Conservation (phyloP, 2,113 vertebrate genomes). For the Coturnix japonica region DNA sequence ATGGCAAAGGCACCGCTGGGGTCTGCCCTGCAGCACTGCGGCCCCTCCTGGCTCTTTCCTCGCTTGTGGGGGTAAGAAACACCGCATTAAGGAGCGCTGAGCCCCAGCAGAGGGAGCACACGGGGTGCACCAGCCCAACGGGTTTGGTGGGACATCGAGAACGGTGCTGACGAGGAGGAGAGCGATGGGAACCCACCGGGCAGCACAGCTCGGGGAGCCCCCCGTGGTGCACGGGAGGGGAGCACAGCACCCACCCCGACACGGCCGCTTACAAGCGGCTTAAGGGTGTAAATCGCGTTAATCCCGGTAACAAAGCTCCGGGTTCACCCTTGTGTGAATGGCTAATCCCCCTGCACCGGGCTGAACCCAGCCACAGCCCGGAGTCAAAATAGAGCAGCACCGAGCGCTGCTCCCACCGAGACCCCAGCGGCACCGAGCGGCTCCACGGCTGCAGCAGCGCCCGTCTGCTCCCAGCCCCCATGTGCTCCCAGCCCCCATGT, state of each 20-base stretch:
- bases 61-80: not conserved
- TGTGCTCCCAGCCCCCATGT: no score
- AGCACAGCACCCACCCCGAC: not conserved
- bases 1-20: not conserved
- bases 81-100: not conserved
- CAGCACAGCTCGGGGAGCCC: no score
- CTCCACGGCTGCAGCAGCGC: not conserved
- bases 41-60: not conserved
- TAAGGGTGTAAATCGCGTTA: slow-evolving; percentile 38
- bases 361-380: not conserved
- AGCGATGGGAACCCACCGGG: not conserved
- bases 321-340: not conserved
- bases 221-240: not conserved
- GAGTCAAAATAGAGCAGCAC: not conserved
- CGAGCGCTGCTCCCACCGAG: not conserved
- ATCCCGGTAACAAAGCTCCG: not conserved
- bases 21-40: not conserved
- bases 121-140: accelerated
- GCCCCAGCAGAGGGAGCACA: not conserved
- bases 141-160: not conserved
- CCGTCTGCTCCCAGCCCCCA: accelerated
- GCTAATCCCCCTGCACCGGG: not conserved
- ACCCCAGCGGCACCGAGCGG: not conserved
- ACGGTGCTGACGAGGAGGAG: accelerated
- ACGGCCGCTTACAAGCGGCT: not conserved